Evolutionary conservation across 2,888 invertebrate species (phyloP).

Genomic region (Heliconius ismenius): DNA sequence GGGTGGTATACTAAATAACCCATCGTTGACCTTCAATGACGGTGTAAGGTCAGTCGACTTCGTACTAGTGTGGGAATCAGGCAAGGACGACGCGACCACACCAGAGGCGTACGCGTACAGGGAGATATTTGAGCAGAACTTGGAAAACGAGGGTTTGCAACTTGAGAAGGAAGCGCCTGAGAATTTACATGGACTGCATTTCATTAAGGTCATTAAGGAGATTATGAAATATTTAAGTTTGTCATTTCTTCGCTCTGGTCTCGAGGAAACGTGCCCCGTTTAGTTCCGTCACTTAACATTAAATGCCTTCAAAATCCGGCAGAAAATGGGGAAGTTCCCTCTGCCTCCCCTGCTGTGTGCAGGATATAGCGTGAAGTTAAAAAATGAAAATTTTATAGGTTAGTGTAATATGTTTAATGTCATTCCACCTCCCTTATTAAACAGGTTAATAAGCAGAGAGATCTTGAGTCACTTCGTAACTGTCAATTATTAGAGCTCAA

Average conservation of each 20-base stretch:
- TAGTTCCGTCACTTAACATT: not conserved
- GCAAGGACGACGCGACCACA: slow-evolving; percentile 75
- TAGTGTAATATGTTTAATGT: too few relatives aligned
- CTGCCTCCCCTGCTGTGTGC: not conserved
- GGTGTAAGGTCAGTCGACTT: slow-evolving; percentile 88
- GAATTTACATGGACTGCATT: slow-evolving; percentile 84
- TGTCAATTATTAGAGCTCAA: too few relatives aligned
- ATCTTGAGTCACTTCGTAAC: too few relatives aligned
- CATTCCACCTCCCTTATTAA: too few relatives aligned
- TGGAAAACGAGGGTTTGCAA: slow-evolving; percentile 87
- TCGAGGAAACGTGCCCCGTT: not conserved
- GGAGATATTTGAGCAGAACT: slow-evolving; percentile 86
- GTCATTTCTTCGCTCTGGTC: not conserved
- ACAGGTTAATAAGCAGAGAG: too few relatives aligned
- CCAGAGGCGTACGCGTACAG: slow-evolving; percentile 75
- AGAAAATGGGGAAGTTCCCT: not conserved
- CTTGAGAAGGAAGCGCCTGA: slow-evolving; percentile 87
- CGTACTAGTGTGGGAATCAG: slow-evolving; percentile 88
- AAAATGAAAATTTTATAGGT: too few relatives aligned
- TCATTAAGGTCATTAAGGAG: slow-evolving; percentile 84
- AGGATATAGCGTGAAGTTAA: not conserved
- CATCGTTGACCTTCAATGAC: slow-evolving; percentile 86
- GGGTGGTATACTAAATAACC: slow-evolving; percentile 71
- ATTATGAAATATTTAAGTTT: not conserved
- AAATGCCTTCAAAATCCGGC: not conserved